These are phyloP conservation scores for Antennarius maculatus DNA, from an alignment of 2,797 vertebrate genomes.

Conservation along the genomic window DNA sequence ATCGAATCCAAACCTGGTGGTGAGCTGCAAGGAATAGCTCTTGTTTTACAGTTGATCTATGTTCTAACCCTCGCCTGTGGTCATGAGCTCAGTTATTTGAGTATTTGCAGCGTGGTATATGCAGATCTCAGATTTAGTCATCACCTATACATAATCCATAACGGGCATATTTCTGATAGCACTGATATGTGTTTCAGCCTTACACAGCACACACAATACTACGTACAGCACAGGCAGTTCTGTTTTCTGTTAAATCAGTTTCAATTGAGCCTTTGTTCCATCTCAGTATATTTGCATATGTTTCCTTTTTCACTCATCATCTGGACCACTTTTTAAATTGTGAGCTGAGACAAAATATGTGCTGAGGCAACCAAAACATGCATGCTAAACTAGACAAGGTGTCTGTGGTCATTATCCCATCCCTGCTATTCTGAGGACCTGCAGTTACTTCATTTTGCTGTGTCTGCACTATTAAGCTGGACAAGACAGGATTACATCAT, in stretches of 20 bases:
- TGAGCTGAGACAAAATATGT: constrained; percentile 43
- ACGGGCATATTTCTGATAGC: not conserved
- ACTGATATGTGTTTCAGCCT: too few species aligned
- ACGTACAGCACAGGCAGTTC: not conserved
- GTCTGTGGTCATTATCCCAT: constrained; percentile 53
- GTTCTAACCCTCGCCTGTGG: too few species aligned
- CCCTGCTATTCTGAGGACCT: constrained; percentile 66
- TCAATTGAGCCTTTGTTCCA: not conserved
- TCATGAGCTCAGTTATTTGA: constrained; percentile 2
- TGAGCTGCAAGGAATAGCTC: too few species aligned
- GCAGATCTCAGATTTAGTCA: constrained; percentile 17
- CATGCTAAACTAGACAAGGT: constrained; percentile 33
- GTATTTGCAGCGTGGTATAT: not conserved
- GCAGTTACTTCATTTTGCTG: constrained; percentile 69
- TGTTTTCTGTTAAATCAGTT: constrained; percentile 14
- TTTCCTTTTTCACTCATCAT: constrained; percentile 25
- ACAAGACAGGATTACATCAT: constrained; percentile 72
- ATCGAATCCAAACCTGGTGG: too few species aligned
- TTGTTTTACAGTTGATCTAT: not conserved
- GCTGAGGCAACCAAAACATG: constrained; percentile 17
- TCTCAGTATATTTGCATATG: constrained; percentile 2
- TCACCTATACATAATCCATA: constrained; percentile 3
- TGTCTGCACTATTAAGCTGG: constrained; percentile 54
- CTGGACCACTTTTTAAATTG: constrained; percentile 19
- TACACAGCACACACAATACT: too few species aligned